Evolutionary conservation across 2,888 invertebrate genomes (phyloP), one percentile per base, ranked within the genome.

Genomic region (Lycia hirtaria): DNA sequence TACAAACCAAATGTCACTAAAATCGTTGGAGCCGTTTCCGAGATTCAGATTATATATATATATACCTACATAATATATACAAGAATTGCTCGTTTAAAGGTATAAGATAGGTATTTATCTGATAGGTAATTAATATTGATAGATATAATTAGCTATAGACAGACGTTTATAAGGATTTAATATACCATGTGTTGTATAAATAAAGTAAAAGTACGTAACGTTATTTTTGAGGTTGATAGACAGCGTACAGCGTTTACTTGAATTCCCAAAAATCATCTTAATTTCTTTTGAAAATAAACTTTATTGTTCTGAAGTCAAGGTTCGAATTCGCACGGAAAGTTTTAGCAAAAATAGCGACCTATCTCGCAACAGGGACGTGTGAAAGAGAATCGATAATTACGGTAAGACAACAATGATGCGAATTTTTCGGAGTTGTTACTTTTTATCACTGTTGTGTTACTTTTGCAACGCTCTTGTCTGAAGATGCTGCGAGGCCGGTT

Each of bases 301-400:
- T 22, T 41, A 51, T 3, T 1, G 2, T 12, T 2, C 22, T 9
- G n/a, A 7, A 2, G 4, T 14, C 49, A 53, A 24, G 30, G 35
- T 49, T 28, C 4, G 26, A 28, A 17, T 17, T 56, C 24, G 15
- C 26, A n/a, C 20, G 28, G 28, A 26, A 2, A 19, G 14, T 47
- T 24, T 7, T 17, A 5, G 19, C 10, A 22, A 47, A 26, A 56
- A 33, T 37, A 41, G 35, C 9, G 30, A 43, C 17, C 14, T 9
- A 28, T 38, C 10, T 52, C 33, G 38, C 47, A 59, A 56, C 38
- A 59, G 52, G 38, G 56, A 41, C 62, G 62, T 62, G 60, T 56
- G 62, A 62, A 58, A 63, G 52, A 60, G 60, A 59, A 61, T 63
- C 67, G 37, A 61, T 64, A 60, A 61, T 62, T 56, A 61, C 17